These are phyloP conservation scores for Aplochiton taeniatus DNA, from an alignment of 2,797 vertebrate genomes.

Conservation along the genomic window DNA sequence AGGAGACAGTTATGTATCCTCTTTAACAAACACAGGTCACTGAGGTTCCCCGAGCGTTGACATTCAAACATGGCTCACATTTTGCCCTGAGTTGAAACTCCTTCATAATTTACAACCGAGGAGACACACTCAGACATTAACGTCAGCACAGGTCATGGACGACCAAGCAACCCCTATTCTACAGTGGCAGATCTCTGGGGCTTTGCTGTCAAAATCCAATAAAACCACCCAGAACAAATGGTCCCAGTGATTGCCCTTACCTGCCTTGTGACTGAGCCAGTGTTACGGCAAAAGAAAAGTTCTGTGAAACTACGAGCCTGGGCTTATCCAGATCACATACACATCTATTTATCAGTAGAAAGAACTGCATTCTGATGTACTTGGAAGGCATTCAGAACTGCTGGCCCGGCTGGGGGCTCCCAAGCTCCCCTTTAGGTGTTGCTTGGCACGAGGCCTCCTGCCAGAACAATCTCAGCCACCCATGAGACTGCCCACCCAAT, in stretches of 20 bases:
- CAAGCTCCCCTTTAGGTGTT: conserved; percentile 57
- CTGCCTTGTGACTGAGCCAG: background rate
- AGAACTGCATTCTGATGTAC: conserved; percentile 15
- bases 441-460: conserved; percentile 49
- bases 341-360: conserved; percentile 10
- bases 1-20: conserved; percentile 39
- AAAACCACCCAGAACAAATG: conserved; percentile 45
- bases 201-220: conserved; percentile 30
- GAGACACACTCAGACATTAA: conserved; percentile 1
- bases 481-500: conserved; percentile 13
- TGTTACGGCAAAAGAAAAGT: conserved; percentile 32
- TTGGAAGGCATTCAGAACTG: conserved; percentile 11
- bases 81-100: too few relatives aligned
- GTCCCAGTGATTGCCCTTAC: background rate
- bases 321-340: conserved; percentile 23
- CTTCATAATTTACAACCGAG: background rate
- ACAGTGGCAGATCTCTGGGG: conserved; percentile 40
- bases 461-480: conserved; percentile 59
- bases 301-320: conserved; percentile 36
- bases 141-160: conserved; percentile 27
- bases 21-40: too few relatives aligned
- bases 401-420: conserved; percentile 30
- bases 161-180: conserved; percentile 17
- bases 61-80: too few relatives aligned
- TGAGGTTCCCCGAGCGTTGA: too few relatives aligned